A percentile compares a stretch with the other conserved stretches of the same genome.
These are phyloP conservation scores for Colletes collaris DNA, from an alignment of 2,888 invertebrate species.

Conservation along the genomic window DNA sequence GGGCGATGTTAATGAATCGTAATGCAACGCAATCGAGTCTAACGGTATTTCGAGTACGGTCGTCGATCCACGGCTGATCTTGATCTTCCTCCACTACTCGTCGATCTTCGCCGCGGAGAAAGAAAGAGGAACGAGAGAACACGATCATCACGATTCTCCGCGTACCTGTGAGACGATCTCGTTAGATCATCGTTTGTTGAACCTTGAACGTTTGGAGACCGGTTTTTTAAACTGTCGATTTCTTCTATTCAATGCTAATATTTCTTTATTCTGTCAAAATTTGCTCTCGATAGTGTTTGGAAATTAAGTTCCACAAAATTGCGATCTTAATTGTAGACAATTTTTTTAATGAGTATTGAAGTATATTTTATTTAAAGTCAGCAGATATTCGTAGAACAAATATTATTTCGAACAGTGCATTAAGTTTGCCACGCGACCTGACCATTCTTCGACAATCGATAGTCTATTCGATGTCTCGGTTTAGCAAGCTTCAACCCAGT, in stretches of 20 bases:
- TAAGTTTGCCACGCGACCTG: background rate
- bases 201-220: constrained; percentile 10
- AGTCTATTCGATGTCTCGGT: too few species aligned
- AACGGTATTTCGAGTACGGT: constrained; percentile 72
- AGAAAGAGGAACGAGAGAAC: constrained; percentile 44
- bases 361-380: background rate
- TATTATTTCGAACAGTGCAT: background rate
- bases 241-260: background rate
- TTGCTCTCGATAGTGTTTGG: background rate
- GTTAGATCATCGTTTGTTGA: constrained; percentile 42
- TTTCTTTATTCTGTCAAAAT: background rate
- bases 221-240: constrained; percentile 1
- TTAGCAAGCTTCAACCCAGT: too few species aligned
- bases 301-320: background rate
- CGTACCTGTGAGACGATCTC: constrained; percentile 38
- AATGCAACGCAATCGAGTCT: constrained; percentile 56
- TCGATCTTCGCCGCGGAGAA: constrained; percentile 40
- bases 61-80: constrained; percentile 59
- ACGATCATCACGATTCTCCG: constrained; percentile 52
- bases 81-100: constrained; percentile 59
- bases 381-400: background rate
- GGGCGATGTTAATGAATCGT: constrained; percentile 60
- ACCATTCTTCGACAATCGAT: too few species aligned
- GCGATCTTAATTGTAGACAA: background rate
- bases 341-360: too few species aligned